Evolutionary conservation across 2,797 vertebrate species (phyloP), one percentile per base, ranked within the genome.

Genomic region (Cuculus canorus): DNA sequence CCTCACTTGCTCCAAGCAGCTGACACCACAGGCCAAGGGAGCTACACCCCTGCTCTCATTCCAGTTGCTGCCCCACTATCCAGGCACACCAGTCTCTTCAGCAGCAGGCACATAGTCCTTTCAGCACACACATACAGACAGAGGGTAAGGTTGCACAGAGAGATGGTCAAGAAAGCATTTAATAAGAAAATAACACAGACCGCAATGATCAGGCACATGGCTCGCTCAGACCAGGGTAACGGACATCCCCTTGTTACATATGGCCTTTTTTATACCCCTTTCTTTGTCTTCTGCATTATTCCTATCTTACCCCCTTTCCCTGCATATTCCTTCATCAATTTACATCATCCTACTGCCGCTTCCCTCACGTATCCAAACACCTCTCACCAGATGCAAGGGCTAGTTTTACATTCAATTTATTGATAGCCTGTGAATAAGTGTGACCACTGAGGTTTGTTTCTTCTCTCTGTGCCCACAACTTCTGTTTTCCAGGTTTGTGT

Each of bases 1-100:
- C 10, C 10, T 9, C 3, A 5, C 43, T 50, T 0, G 0, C 50
- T 52, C 21, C 56, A 39, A 39, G 24, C 8, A 35, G 14, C 22
- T 77, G 35, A 50, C 43, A 21, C 14, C 8, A 43, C 12, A 43
- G 25, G 15, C 22, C 9, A 2, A 5, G 17, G 41, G 4, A 21
- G 11, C 5, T 47, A 23, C 3, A 63, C 0, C 9, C 11, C 3
- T 5, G 11, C 27, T 75, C 48, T 61, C 50, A 27, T 32, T 39
- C 50, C 35, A 50, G 13, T 17, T 17, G 22, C 75, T 68, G 10
- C 23, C 18, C 32, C 9, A 12, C 13, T 43, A 68, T 11, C 23
- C 32, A 68, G 37, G 33, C 24, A 39, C n/a, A 52, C 35, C 53
- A 14, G 28, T 21, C 6, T 1, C 28, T 11, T 2, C 28, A 69